Evolutionary conservation across 2,113 vertebrate species (phyloP), one percentile per base, ranked within the genome.

Genomic region (Thamnophis sirtalis): DNA sequence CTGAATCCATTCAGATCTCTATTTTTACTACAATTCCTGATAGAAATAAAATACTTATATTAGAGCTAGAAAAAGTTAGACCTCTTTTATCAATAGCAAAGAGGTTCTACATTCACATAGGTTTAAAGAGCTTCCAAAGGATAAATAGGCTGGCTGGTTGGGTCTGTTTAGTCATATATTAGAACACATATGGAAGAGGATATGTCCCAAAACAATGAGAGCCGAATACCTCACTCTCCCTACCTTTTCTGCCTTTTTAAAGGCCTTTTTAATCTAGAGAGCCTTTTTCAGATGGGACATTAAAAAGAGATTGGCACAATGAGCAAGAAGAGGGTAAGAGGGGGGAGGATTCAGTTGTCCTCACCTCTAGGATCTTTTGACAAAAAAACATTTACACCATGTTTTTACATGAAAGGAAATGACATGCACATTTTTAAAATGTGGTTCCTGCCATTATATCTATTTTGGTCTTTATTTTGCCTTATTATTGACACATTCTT

Each of bases 401-500:
- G 26, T 89, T 60, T 63, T 50, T 63, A 63, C 43, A 68, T 28
- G 58, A 89, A 50, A 49, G 24, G 58, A 19, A 48, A 26, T 68
- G 13, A 50, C 6, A 24, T 38, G 33, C 53, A 73, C 73, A 55
- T 90, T 88, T 88, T 56, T 1, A 90, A 90, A 90, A 24, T 50
- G 26, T 88, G 38, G 33, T 21, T 80, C 43, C 48, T 89, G 43
- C 48, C 58, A 63, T 63, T 4, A 43, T n/a, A 38, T 68, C 11
- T 89, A 17, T 43, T 89, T 89, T 89, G 88, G 33, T 17, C 56
- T 38, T 91, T 50, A 53, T 73, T 91, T 95, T 91, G n/a, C 19
- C 15, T 93, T 0, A 0, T 94, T 93, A 93, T 85, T 92, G 8
- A 73, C 88, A 53, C 86, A 26, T 58, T 10, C 51, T 91, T 86